Conservation (phyloP, 2,888 invertebrate genomes). For the Aromia moschata region DNA sequence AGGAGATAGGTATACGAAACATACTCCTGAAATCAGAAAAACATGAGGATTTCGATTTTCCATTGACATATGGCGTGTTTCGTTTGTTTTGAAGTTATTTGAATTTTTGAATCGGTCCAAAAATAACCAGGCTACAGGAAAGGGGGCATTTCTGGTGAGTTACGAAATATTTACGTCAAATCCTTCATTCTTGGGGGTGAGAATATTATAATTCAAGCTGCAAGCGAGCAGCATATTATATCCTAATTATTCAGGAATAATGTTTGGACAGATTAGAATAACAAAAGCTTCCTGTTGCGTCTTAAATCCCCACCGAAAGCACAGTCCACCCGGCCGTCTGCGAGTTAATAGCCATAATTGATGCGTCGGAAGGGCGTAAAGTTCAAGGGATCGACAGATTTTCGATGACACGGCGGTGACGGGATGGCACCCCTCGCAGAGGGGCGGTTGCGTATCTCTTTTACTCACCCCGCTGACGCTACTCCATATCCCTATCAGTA, state of each 20-base stretch:
- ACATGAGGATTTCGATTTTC: too few species aligned
- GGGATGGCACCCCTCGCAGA: constrained; percentile 13
- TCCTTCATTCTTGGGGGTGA: too few species aligned
- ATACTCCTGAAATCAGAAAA: too few species aligned
- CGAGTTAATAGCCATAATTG: not conserved
- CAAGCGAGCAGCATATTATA: too few species aligned
- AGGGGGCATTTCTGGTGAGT: too few species aligned
- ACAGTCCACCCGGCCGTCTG: not conserved
- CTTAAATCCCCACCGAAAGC: not conserved
- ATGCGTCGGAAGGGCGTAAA: constrained; percentile 13
- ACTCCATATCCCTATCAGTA: constrained; percentile 62
- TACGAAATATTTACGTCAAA: too few species aligned
- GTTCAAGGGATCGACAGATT: not conserved
- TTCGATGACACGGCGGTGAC: constrained; percentile 7
- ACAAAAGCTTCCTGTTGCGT: constrained; percentile 25
- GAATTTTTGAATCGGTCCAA: too few species aligned
- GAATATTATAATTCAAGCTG: too few species aligned
- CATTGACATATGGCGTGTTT: too few species aligned
- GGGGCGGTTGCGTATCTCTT: constrained; percentile 23
- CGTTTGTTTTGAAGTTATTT: too few species aligned
- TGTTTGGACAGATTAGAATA: constrained; percentile 31
- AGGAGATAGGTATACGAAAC: too few species aligned
- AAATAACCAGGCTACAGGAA: too few species aligned
- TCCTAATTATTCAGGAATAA: constrained; percentile 19
- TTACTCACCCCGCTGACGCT: constrained; percentile 64